A percentile compares a stretch with the other conserved stretches of the same genome.
Evolutionary conservation across 2,888 invertebrate genomes (phyloP).

Genomic region (Hetaerina titia): DNA sequence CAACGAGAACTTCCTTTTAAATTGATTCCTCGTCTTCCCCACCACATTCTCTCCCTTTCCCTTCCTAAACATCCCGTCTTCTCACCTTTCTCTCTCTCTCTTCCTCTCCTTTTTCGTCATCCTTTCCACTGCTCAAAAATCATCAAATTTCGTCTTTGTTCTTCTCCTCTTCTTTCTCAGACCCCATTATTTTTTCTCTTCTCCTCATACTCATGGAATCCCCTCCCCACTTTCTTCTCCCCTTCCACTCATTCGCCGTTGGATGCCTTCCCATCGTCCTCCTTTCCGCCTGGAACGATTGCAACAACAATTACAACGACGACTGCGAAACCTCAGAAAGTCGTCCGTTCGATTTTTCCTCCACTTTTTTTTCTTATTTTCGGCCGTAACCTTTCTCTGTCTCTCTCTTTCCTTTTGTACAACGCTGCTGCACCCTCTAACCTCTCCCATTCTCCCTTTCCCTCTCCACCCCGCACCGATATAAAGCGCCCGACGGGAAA

Average conservation of each 20-base stretch:
- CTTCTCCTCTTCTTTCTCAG: no score
- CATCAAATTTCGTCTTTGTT: no score
- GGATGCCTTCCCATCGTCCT: background rate
- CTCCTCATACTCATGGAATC: background rate
- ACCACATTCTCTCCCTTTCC: background rate
- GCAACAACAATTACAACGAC: background rate
- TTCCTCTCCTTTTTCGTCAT: background rate
- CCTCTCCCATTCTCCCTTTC: background rate
- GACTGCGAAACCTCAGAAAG: no score
- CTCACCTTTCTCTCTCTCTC: background rate
- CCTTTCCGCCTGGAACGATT: background rate
- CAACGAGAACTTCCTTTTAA: conserved; percentile 44
- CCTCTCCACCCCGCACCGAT: background rate
- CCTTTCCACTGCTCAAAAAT: background rate
- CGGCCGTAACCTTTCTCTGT: background rate
- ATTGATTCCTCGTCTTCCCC: conserved; percentile 26
- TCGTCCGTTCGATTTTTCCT: background rate
- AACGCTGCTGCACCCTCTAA: background rate
- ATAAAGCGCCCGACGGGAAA: background rate
- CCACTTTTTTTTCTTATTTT: background rate
- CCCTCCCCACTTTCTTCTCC: background rate
- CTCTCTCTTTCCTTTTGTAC: background rate
- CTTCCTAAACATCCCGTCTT: background rate
- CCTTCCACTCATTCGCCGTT: background rate
- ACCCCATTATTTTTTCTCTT: background rate